Conservation (phyloP, 2,888 invertebrate genomes). For the Agrenia bidenticulata region DNA sequence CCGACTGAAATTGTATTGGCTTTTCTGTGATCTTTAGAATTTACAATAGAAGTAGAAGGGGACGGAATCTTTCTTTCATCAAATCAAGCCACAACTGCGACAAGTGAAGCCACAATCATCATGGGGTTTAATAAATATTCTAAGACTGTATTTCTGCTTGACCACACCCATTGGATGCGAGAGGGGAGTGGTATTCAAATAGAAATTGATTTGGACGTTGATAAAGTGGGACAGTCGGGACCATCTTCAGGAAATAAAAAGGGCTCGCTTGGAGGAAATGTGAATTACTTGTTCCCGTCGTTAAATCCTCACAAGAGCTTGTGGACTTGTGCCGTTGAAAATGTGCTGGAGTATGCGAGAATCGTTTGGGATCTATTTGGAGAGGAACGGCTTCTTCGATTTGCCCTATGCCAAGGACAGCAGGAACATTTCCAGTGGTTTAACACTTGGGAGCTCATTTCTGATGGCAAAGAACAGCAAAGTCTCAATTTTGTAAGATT, state of each 20-base stretch:
- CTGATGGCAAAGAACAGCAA: constrained; percentile 64
- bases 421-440: constrained; percentile 70
- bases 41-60: no score
- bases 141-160: constrained; percentile 93
- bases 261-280: not conserved
- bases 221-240: constrained; percentile 59
- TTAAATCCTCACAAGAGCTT: constrained; percentile 77
- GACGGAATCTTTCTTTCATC: no score
- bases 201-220: constrained; percentile 72
- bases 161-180: constrained; percentile 89
- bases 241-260: constrained; percentile 58
- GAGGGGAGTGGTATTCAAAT: constrained; percentile 78
- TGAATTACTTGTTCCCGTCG: constrained; percentile 21
- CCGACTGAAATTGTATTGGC: no score
- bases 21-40: no score
- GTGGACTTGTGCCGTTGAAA: constrained; percentile 96
- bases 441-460: constrained; percentile 76
- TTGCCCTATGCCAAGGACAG: constrained; percentile 68
- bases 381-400: constrained; percentile 77
- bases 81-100: no score
- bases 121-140: no score
- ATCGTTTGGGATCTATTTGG: constrained; percentile 98
- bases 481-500: constrained; percentile 78
- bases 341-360: constrained; percentile 91
- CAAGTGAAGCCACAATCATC: no score